These are phyloP conservation scores for Petrocephalus zakoni DNA, from an alignment of 2,113 vertebrate species.

Conservation along the genomic window DNA sequence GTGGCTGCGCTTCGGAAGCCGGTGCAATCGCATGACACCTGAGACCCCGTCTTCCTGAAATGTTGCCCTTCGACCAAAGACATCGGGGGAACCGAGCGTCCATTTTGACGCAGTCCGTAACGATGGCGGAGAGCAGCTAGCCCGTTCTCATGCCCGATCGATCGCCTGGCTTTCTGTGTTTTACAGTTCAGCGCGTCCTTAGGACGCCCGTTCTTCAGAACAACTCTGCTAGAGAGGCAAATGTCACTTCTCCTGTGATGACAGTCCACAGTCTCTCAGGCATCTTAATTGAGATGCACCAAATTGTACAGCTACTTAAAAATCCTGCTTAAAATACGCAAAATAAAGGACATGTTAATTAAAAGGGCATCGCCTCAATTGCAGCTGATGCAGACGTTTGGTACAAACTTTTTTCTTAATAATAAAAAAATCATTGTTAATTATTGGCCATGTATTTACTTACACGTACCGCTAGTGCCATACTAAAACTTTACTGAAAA, in stretches of 20 bases:
- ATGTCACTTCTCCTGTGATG: background rate
- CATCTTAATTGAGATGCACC: background rate
- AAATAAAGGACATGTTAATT: background rate
- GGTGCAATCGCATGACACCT: background rate
- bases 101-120: slow-evolving; percentile 57
- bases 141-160: slow-evolving; percentile 5
- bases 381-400: background rate
- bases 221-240: background rate
- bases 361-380: background rate
- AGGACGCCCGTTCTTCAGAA: background rate
- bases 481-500: background rate
- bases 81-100: slow-evolving; percentile 17
- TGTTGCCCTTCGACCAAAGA: background rate
- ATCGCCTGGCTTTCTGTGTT: background rate
- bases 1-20: background rate
- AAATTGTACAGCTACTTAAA: background rate
- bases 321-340: background rate
- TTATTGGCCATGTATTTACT: background rate
- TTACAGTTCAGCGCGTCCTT: slow-evolving; percentile 9
- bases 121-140: slow-evolving; percentile 19
- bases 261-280: background rate
- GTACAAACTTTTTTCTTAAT: background rate
- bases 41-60: slow-evolving; percentile 1
- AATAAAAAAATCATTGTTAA: background rate
- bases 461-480: background rate